These are phyloP conservation scores for Selene dorsalis DNA, from an alignment of 2,797 vertebrate genomes.

Conservation along the genomic window DNA sequence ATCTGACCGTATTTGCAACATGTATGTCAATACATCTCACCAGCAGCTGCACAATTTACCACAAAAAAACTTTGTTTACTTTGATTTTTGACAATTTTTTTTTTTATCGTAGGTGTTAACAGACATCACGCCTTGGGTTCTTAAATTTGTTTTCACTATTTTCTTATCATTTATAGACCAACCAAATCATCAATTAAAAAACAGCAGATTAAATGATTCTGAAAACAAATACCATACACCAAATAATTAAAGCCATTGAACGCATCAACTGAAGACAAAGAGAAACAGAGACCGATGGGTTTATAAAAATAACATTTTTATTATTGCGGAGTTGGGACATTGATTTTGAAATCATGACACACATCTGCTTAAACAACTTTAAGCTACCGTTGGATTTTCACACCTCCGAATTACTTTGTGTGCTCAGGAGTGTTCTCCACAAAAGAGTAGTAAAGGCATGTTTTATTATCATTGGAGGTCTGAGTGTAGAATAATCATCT, in stretches of 20 bases:
- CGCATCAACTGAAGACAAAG: not conserved
- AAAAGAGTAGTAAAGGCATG: not conserved
- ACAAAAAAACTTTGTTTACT: not conserved
- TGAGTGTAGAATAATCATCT: conserved; percentile 11
- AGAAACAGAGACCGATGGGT: not conserved
- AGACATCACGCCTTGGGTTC: not conserved
- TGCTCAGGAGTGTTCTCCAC: conserved; percentile 19
- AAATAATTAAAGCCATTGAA: not conserved
- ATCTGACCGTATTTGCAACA: not conserved
- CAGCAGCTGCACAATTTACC: not conserved
- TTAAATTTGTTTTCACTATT: not conserved
- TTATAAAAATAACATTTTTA: conserved; percentile 78
- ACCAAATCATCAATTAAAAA: not conserved
- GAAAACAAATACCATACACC: too few species aligned
- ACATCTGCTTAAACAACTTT: conserved; percentile 24
- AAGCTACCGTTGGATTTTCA: conserved; percentile 17
- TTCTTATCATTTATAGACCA: not conserved
- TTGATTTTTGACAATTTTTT: not conserved
- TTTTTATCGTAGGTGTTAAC: too few species aligned
- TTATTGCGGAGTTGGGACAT: conserved; percentile 41
- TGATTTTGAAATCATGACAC: conserved; percentile 21
- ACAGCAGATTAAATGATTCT: not conserved
- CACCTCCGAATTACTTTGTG: not conserved
- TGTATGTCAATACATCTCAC: not conserved
- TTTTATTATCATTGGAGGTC: conserved; percentile 11